Evolutionary conservation across 2,113 vertebrate species (phyloP), one percentile per base, ranked within the genome.

Genomic region (Vulpes vulpes): DNA sequence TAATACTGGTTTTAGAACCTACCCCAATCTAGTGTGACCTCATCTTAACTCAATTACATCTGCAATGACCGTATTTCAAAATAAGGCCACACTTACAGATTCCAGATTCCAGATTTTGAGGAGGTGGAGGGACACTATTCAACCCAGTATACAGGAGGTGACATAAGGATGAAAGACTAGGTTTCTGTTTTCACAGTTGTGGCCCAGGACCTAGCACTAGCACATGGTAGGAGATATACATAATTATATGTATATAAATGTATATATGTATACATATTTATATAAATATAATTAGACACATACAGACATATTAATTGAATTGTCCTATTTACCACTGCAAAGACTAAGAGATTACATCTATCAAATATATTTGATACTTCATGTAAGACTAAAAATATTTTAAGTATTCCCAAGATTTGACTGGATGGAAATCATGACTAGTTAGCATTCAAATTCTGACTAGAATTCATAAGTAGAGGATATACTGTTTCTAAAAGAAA

Each of bases 401-500:
- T 71, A 89, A 76, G 20, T 59, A 71, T 57, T 71, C 51, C 30
- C 51, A 73, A 80, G 62, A 94, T 82, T 53, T 85, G n/a, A 94
- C 19, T 62, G 27, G 10, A 62, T 76, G 38, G 64, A 91, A 85
- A 2, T 64, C 23, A 51, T 43, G 38, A 80, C 51, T 91, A 67
- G 38, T 94, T 91, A 67, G 38, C 95, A 89, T 80, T 91, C 57
- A 94, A 89, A 5, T 69, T 19, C 38, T 43, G 32, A 74, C 57
- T 87, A 67, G 32, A 95, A 94, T 74, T 89, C 62, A 94, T 35
- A 15, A 88, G 9, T 38, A n/a, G 17, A 59, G 10, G 10, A 3
- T 57, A 57, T 65, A 71, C 1, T 91, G 38, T 59, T 91, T 20
- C 27, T 38, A 88, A 74, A 79, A 87, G 20, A 62, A 64, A 53